These are phyloP conservation scores for Himalopsyche japonica DNA, from an alignment of 2,888 invertebrate species.

Conservation along the genomic window DNA sequence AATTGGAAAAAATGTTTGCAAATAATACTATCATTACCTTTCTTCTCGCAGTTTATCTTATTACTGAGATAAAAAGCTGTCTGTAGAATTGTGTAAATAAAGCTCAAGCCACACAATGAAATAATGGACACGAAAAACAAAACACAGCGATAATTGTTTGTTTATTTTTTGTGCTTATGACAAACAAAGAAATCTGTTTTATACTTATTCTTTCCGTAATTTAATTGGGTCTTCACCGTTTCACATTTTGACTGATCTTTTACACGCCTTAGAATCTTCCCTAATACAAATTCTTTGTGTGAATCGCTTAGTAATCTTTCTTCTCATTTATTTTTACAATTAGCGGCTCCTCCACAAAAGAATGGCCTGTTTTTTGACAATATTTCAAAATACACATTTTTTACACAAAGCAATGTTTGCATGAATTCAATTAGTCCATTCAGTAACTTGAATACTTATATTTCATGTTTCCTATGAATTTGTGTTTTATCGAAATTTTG, in stretches of 20 bases:
- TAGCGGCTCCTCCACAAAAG: no score
- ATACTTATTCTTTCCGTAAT: background rate
- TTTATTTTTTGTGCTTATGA: background rate
- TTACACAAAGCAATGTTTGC: no score
- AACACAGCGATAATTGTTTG: background rate
- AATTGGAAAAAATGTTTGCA: background rate
- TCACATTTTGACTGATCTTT: background rate
- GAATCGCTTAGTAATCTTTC: background rate
- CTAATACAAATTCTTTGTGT: background rate
- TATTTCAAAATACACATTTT: no score
- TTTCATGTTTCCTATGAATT: no score
- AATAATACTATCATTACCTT: background rate
- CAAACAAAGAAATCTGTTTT: background rate
- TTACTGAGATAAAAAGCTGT: background rate
- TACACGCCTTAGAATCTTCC: background rate
- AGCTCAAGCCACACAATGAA: background rate
- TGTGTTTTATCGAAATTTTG: no score
- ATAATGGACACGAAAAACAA: background rate
- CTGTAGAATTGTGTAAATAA: background rate
- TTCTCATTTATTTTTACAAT: background rate
- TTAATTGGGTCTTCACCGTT: background rate
- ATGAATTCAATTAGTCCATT: no score
- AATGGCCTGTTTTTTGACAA: no score
- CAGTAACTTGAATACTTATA: no score
- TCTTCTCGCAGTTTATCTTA: background rate